Conservation (phyloP, 1,140 invertebrate species). For the Yoshiicerus persimilis region DNA sequence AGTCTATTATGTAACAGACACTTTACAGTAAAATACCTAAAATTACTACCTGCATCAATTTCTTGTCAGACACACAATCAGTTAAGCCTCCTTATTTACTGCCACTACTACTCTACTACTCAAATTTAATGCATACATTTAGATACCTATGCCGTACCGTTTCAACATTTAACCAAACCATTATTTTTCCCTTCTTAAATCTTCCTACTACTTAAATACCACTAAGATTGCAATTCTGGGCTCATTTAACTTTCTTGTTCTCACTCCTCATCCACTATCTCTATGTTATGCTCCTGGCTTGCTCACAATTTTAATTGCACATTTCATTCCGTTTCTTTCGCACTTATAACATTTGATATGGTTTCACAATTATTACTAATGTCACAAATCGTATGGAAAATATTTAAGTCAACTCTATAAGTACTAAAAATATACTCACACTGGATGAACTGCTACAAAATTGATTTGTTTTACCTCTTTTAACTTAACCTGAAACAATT, state of each 20-base stretch:
- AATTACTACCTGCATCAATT: neutral
- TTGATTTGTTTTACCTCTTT: no score
- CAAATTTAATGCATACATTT: neutral
- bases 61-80: neutral
- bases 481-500: no score
- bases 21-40: neutral
- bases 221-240: neutral
- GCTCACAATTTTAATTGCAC: neutral
- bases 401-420: no score
- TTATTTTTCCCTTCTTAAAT: neutral
- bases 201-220: neutral
- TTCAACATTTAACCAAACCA: neutral
- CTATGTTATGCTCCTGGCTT: neutral
- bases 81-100: neutral
- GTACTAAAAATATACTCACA: no score
- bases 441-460: no score
- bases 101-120: neutral
- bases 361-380: neutral
- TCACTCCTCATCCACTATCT: neutral
- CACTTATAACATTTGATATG: neutral
- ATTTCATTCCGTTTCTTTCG: neutral
- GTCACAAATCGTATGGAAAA: no score
- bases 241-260: neutral
- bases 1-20: neutral
- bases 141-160: neutral